Conservation (phyloP, 1,140 invertebrate species). For the Drosophila watanabei region DNA sequence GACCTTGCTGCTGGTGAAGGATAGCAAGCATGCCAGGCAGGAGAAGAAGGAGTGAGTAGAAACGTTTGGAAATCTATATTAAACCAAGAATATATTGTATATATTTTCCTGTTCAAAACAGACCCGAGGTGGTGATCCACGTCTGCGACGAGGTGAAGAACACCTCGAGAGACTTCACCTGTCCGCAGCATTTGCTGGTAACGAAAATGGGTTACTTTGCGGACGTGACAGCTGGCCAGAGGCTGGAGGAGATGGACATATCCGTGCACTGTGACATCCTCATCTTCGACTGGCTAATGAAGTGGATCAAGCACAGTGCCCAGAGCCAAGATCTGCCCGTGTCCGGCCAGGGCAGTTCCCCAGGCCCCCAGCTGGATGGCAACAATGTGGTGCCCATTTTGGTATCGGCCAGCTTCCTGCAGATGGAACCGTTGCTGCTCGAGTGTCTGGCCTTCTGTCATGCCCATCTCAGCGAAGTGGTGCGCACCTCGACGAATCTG, state of each 20-base stretch:
- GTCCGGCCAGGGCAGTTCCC: constrained; percentile 38
- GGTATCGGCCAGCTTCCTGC: constrained; percentile 96
- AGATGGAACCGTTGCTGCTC: constrained; percentile 95
- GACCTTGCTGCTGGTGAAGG: constrained; percentile 64
- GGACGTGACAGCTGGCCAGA: constrained; percentile 93
- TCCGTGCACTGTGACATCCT: constrained; percentile 97
- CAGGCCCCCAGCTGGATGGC: constrained; percentile 91
- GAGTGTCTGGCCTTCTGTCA: constrained; percentile 93
- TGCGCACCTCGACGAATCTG: constrained; percentile 92
- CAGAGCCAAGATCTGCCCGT: constrained; percentile 73
- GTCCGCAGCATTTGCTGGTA: constrained; percentile 93
- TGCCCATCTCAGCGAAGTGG: constrained; percentile 92
- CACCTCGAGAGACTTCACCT: constrained; percentile 94
- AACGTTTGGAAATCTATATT: not conserved
- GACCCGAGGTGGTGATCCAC: constrained; percentile 94
- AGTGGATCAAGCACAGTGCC: constrained; percentile 93
- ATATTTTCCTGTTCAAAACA: constrained; percentile 64
- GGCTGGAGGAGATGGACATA: constrained; percentile 97
- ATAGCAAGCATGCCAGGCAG: constrained; percentile 68
- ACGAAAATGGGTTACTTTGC: constrained; percentile 98
- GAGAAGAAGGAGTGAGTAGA: constrained; percentile 68
- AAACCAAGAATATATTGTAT: not conserved
- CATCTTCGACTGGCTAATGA: constrained; percentile 98
- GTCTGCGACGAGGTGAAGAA: constrained; percentile 95
- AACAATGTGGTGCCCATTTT: constrained; percentile 96